Conservation (phyloP, 2,888 invertebrate species). For the Tethea ocularis region DNA sequence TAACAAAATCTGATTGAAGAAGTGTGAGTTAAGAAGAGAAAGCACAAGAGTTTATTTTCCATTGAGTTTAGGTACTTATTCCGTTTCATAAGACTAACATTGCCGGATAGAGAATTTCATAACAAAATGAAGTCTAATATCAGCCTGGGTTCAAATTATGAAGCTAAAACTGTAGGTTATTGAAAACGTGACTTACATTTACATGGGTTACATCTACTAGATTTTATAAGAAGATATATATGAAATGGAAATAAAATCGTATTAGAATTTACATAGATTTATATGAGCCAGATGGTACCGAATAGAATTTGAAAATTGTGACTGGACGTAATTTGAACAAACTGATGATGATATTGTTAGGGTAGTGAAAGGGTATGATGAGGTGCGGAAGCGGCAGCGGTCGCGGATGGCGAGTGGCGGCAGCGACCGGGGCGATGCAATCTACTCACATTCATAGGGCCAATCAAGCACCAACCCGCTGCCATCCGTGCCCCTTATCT, state of each 20-base stretch:
- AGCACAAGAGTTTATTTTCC: neutral
- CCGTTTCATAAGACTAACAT: constrained; percentile 49
- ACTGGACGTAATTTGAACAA: neutral
- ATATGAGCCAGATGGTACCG: neutral
- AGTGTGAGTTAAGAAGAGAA: too few relatives aligned
- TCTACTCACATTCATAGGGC: constrained; percentile 82
- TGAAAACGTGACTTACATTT: constrained; percentile 84
- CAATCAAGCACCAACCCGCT: constrained; percentile 80
- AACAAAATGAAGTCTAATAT: constrained; percentile 81
- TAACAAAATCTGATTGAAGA: too few relatives aligned
- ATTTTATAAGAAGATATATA: constrained; percentile 58
- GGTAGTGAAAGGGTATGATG: constrained; percentile 13
- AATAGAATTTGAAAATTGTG: neutral
- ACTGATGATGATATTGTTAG: constrained; percentile 6
- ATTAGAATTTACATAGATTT: constrained; percentile 11
- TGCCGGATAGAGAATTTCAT: constrained; percentile 60
- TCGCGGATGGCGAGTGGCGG: constrained; percentile 39
- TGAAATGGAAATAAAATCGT: constrained; percentile 37
- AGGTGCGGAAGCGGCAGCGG: constrained; percentile 31
- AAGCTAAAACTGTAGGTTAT: constrained; percentile 83
- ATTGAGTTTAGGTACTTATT: constrained; percentile 9
- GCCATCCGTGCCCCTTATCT: constrained; percentile 68
- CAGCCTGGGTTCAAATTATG: constrained; percentile 80
- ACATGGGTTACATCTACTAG: constrained; percentile 72
- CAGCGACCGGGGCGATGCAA: constrained; percentile 61